Percentiles rank a stretch among this genome's conserved stretches.
These are phyloP conservation scores for Brachynemurus nebulosus DNA, from an alignment of 2,888 invertebrate genomes.

Conservation along the genomic window DNA sequence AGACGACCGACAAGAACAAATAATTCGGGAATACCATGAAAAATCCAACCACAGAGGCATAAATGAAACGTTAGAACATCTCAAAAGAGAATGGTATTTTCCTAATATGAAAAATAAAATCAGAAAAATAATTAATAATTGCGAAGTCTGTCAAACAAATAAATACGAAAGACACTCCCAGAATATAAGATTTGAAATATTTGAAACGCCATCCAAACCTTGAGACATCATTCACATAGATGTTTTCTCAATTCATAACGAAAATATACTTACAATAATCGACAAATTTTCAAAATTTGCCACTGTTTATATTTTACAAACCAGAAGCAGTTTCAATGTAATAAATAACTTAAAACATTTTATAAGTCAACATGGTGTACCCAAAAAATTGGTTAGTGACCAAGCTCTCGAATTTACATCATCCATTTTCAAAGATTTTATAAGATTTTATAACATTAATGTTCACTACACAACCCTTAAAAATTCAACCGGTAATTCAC, in stretches of 20 bases:
- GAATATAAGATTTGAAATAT: constrained; percentile 14
- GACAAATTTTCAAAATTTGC: constrained; percentile 16
- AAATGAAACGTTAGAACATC: constrained; percentile 12
- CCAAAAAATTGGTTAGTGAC: not conserved
- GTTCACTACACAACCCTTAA: not conserved
- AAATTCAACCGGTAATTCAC: constrained; percentile 2
- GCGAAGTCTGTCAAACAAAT: constrained; percentile 14
- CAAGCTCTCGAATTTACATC: not conserved
- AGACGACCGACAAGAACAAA: constrained; percentile 6
- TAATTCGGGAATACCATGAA: constrained; percentile 11
- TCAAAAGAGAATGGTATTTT: constrained; percentile 15
- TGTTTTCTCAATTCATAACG: constrained; percentile 10
- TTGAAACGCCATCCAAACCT: constrained; percentile 15
- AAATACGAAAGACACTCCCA: constrained; percentile 17
- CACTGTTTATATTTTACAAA: constrained; percentile 11
- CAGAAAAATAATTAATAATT: constrained; percentile 15
- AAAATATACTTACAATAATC: constrained; percentile 11
- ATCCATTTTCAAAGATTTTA: not conserved
- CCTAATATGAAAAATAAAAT: constrained; percentile 11
- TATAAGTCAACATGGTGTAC: not conserved
- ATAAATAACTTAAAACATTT: not conserved
- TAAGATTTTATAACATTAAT: not conserved
- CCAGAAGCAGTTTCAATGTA: constrained; percentile 7
- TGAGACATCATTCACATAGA: constrained; percentile 17
- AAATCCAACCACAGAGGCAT: constrained; percentile 16